Base-by-base conservation (phyloP, 2,113 vertebrate genomes). In the Rutilus rutilus region DNA sequence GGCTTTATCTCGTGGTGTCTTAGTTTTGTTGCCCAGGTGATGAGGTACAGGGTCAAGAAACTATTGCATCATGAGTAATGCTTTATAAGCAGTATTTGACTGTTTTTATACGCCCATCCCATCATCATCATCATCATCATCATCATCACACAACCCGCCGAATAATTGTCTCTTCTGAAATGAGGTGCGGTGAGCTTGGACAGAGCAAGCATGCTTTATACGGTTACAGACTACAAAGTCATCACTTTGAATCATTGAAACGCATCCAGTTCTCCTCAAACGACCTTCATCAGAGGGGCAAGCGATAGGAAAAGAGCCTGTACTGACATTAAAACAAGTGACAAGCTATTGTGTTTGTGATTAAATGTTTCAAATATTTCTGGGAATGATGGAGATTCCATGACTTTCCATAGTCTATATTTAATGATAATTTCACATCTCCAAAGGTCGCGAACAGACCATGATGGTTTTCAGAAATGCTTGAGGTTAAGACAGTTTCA, bases 1-100 rank as follows among this genome's bases (percentile, higher is more conserved):
- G 33, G 47, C 82, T 86, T 93, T 92, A 93, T 93, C 92, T 92
- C 86, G 90, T 91, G 90, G 81, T 83, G 90, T 85, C 88, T 88
- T 88, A 65, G 85, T 83, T 78, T 83, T n/a, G 87, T 90, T 77
- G 52, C 62, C 60, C 62, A 3, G 54, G 86, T 82, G 73, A 77
- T 77, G 75, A 85, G 50, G 45, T 27, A 27, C 83, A 30, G 82
- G 77, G 19, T 78, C 77, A 64, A 36, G 75, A 74, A 87, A 27
- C 42, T 62, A 27, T 50, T 71, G 47, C 47, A 74, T 82, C 59
- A 36, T 21, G n/a, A 64, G 36, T 50, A 75, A 12, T 84, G 59
- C 54, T 75, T 80, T 30, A 74, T 50, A 81, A 82, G 78, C 82
- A 67, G 54, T 74, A 27, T 82, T 60, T 7, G 30, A n/a, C 25